Percentiles rank a stretch among this genome's conserved stretches.
Conservation (phyloP, 1,140 invertebrate genomes). For the Diploscapter pachys region DNA sequence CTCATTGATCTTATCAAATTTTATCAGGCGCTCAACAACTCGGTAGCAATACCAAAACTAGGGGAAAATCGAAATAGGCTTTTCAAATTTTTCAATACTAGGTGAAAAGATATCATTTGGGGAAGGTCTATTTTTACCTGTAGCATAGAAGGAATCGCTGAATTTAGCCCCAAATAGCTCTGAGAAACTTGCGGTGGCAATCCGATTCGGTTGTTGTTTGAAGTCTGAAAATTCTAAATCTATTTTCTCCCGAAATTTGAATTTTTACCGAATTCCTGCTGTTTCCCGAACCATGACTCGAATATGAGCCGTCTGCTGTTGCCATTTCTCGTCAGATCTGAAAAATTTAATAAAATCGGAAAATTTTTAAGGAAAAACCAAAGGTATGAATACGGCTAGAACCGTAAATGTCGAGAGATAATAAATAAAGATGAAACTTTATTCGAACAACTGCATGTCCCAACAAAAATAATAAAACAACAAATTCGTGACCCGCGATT, state of each 20-base stretch:
- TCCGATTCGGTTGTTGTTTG: too few relatives aligned
- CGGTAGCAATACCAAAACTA: too few relatives aligned
- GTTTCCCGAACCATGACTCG: slow-evolving; percentile 14
- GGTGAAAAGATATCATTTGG: too few relatives aligned
- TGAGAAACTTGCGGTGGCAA: too few relatives aligned
- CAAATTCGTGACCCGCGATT: not conserved
- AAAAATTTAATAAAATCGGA: not conserved
- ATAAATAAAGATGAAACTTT: slow-evolving; percentile 1
- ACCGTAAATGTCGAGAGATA: not conserved
- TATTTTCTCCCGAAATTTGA: not conserved
- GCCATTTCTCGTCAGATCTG: not conserved
- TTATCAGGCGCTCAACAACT: too few relatives aligned
- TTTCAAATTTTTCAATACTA: too few relatives aligned
- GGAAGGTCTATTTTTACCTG: too few relatives aligned
- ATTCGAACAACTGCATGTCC: slow-evolving; percentile 3
- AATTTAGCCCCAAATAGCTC: too few relatives aligned
- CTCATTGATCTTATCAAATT: too few relatives aligned
- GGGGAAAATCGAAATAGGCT: too few relatives aligned
- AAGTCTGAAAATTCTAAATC: too few relatives aligned
- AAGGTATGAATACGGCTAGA: not conserved
- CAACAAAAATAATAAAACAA: slow-evolving; percentile 6
- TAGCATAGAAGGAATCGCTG: too few relatives aligned
- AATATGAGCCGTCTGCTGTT: slow-evolving; percentile 9
- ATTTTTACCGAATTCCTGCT: not conserved
- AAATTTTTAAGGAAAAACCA: not conserved